Base-by-base conservation (phyloP, 2,888 invertebrate genomes). In the Acanthosepion lycidas region DNA sequence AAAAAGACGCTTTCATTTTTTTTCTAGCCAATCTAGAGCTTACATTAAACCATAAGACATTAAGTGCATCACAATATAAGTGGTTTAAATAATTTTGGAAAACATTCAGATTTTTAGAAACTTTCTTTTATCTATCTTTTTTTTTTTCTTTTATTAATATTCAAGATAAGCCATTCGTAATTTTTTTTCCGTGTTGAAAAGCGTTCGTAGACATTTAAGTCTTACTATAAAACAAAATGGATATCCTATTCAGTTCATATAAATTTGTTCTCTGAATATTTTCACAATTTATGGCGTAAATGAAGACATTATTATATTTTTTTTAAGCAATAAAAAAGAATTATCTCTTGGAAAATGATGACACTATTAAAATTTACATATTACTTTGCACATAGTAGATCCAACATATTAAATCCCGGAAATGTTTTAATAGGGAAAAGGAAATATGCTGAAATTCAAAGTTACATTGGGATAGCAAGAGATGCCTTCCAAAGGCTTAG, bases 251-350 rank as follows among this genome's bases (percentile, higher is more conserved):
- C 28, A n/a, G n/a, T 78, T 78, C n/a, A 78, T n/a, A 9, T n/a
- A 78, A n/a, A 78, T 78, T 78, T 78, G n/a, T n/a, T 78, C n/a
- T 12, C 12, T 20, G 20, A n/a, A 18, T 3, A n/a, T n/a, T 15
- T 78, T n/a, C 78, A 78, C 12, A 78, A n/a, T 78, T 78, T 78
- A 78, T 78, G 78, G n/a, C n/a, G n/a, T n/a, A n/a, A 78, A 78
- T 15, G 78, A 18, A 12, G 12, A 78, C 28, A 78, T n/a, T n/a
- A 78, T n/a, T n/a, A 15, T 9, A n/a, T n/a, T 78, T 64, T 64
- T 64, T 78, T 9, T 59, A 59, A 59, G 55, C 55, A 23, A 6
- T 59, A 59, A 59, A 59, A 59, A 59, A 59, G 23, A 59, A n/a
- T n/a, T 78, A 26, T 64, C 26, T n/a, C n/a, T 15, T 78, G n/a